Evolutionary conservation across 2,113 vertebrate genomes (phyloP).

Genomic region (Deroptyus accipitrinus): DNA sequence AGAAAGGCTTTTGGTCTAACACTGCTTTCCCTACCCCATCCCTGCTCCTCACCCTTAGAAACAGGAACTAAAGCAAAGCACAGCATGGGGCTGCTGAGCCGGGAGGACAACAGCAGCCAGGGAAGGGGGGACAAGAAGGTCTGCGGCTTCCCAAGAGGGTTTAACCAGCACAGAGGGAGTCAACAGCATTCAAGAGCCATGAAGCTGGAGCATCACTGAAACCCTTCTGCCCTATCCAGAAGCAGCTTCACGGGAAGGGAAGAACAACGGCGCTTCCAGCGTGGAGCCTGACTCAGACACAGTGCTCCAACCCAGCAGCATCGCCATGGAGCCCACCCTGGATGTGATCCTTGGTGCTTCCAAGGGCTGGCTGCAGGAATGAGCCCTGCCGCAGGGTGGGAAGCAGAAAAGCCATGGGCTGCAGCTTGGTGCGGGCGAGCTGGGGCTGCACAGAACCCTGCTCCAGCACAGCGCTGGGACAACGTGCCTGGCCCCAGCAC

Average conservation of each 20-base stretch:
- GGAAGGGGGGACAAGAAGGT: too few relatives aligned
- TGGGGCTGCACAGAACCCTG: neutral
- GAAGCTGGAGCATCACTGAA: neutral
- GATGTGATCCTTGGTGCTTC: neutral
- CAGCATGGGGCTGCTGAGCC: neutral
- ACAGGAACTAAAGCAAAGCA: neutral
- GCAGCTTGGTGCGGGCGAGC: neutral
- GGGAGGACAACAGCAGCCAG: neutral
- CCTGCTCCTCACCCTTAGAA: neutral
- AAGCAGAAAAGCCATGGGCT: rapidly evolving
- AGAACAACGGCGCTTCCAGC: rapidly evolving
- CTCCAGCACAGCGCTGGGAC: neutral
- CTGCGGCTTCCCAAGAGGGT: neutral
- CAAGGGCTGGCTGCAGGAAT: rapidly evolving
- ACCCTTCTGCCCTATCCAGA: neutral
- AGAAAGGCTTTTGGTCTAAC: neutral
- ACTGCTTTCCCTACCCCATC: neutral
- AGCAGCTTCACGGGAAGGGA: neutral
- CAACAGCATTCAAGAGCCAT: neutral
- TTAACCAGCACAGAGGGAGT: neutral
- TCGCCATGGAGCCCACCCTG: rapidly evolving
- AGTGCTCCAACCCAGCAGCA: neutral
- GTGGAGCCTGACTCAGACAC: rapidly evolving
- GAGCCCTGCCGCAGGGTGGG: neutral
- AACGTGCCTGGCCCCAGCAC: neutral